A percentile compares a stretch with the other conserved stretches of the same genome.
These are phyloP conservation scores for Bradynema listronoti DNA, from an alignment of 1,140 invertebrate species.

Conservation along the genomic window DNA sequence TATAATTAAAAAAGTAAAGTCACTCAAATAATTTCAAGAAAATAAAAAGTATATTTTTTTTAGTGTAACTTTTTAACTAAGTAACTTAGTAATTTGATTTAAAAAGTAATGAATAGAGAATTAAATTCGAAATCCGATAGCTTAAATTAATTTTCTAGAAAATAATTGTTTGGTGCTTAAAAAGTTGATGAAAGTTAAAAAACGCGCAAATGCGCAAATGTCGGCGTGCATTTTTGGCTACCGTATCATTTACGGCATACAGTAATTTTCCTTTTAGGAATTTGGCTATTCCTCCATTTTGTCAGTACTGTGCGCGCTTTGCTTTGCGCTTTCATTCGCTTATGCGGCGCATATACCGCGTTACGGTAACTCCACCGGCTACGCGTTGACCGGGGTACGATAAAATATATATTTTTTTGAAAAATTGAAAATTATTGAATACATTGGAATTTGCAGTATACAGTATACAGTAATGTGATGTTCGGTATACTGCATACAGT, in stretches of 20 bases:
- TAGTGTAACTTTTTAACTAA: too few species aligned
- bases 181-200: background rate
- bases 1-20: too few species aligned
- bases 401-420: slow-evolving; percentile 4
- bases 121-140: background rate
- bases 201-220: background rate
- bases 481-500: background rate
- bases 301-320: slow-evolving; percentile 32
- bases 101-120: background rate
- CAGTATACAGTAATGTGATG: background rate
- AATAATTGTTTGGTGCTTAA: background rate
- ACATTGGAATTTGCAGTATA: background rate
- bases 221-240: too few species aligned
- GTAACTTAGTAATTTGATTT: too few species aligned
- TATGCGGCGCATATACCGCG: slow-evolving; percentile 27
- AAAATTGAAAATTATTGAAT: slow-evolving; percentile 15
- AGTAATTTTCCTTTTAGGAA: slow-evolving; percentile 26
- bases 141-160: slow-evolving; percentile 7
- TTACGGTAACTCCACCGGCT: slow-evolving; percentile 35
- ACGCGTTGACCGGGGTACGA: slow-evolving; percentile 34
- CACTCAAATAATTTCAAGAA: too few species aligned
- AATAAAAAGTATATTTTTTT: too few species aligned
- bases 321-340: slow-evolving; percentile 36
- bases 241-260: too few species aligned
- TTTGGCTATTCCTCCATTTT: slow-evolving; percentile 39